A percentile compares a stretch with the other conserved stretches of the same genome.
These are phyloP conservation scores for Hippocampus comes DNA, from an alignment of 2,113 vertebrate species.

Conservation along the genomic window DNA sequence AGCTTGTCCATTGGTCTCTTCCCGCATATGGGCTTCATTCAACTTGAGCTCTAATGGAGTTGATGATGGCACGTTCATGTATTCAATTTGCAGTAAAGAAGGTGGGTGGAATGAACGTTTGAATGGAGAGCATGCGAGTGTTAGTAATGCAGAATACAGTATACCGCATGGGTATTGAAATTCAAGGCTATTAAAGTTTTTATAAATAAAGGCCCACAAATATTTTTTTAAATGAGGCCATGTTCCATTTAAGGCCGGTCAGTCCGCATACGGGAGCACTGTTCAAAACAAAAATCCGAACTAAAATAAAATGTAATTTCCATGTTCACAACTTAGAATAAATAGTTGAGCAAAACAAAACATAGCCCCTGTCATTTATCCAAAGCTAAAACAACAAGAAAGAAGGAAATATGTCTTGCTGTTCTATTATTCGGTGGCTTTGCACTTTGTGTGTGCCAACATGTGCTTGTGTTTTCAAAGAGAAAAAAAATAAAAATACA, in stretches of 20 bases:
- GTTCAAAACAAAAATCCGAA: neutral
- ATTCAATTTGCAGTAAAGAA: conserved; percentile 3
- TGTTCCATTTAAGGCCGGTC: neutral
- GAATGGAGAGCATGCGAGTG: neutral
- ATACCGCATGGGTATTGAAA: no score
- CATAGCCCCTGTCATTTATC: neutral
- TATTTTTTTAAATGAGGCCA: neutral
- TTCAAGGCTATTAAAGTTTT: no score
- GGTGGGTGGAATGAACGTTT: neutral
- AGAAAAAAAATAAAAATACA: no score
- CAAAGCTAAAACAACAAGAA: neutral
- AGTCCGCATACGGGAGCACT: neutral
- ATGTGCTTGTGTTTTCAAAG: no score
- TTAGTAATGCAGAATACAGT: no score
- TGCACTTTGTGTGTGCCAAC: no score
- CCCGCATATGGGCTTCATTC: conserved; percentile 15
- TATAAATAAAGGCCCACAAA: neutral
- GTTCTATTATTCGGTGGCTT: no score
- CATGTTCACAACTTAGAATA: neutral
- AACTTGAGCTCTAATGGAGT: conserved; percentile 15
- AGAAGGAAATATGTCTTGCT: no score
- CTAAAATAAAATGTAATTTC: neutral
- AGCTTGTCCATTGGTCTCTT: conserved; percentile 9
- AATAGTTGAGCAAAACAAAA: neutral
- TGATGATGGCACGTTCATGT: conserved; percentile 32